A percentile compares a stretch with the other conserved stretches of the same genome.
Conservation (phyloP, 2,888 invertebrate genomes). For the Pristionchus arcanus region DNA sequence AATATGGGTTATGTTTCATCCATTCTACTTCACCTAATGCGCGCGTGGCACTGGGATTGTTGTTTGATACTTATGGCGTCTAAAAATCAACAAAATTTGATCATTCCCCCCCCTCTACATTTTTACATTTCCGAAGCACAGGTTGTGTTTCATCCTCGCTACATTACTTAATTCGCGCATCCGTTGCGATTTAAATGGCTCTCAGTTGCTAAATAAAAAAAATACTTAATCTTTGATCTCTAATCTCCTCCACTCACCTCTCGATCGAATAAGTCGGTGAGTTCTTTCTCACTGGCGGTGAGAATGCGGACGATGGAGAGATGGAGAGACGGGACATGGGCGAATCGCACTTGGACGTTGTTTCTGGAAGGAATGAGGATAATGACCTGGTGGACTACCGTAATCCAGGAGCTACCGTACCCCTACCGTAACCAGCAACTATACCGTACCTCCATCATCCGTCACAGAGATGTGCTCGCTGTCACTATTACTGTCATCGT, state of each 20-base stretch:
- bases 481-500: neutral
- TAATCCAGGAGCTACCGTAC: neutral
- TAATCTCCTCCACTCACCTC: slow-evolving; percentile 55
- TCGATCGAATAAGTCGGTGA: slow-evolving; percentile 66
- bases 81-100: too few relatives aligned
- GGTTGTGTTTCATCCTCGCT: too few relatives aligned
- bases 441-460: slow-evolving; percentile 24
- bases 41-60: too few relatives aligned
- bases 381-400: neutral
- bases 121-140: too few relatives aligned
- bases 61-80: too few relatives aligned
- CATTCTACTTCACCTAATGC: too few relatives aligned
- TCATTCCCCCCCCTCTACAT: too few relatives aligned
- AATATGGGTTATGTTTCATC: too few relatives aligned
- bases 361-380: slow-evolving; percentile 15
- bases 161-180: neutral
- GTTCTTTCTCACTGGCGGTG: slow-evolving; percentile 30
- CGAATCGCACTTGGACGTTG: slow-evolving; percentile 40
- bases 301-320: slow-evolving; percentile 49
- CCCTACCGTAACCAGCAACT: neutral
- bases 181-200: neutral
- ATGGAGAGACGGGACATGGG: slow-evolving; percentile 51
- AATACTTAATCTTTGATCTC: slow-evolving; percentile 10
- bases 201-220: neutral
- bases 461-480: slow-evolving; percentile 25